These are phyloP conservation scores for Electrophaes corylata DNA, from an alignment of 2,888 invertebrate genomes.

Conservation along the genomic window DNA sequence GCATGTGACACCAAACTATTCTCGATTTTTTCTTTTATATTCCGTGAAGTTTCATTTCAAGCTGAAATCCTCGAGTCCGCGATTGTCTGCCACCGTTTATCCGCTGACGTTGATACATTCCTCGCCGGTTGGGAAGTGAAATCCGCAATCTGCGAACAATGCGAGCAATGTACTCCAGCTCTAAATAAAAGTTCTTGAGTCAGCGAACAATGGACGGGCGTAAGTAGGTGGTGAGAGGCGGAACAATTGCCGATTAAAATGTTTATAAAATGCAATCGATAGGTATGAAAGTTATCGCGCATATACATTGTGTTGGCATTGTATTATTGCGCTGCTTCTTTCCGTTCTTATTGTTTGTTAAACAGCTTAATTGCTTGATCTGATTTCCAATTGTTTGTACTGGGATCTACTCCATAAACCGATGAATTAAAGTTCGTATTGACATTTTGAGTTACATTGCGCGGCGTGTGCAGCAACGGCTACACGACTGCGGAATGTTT, in stretches of 20 bases:
- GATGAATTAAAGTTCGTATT: background rate
- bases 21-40: conserved; percentile 67
- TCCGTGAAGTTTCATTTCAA: conserved; percentile 70
- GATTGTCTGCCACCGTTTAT: conserved; percentile 57
- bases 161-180: conserved; percentile 55
- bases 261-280: conserved; percentile 74
- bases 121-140: conserved; percentile 50
- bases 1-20: conserved; percentile 78
- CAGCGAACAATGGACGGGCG: conserved; percentile 68
- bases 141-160: conserved; percentile 58
- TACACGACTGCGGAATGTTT: background rate
- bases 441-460: background rate
- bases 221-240: conserved; percentile 62
- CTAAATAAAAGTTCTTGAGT: conserved; percentile 53
- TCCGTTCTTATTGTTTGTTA: conserved; percentile 42
- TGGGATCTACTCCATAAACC: background rate
- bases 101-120: conserved; percentile 66
- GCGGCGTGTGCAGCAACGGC: too few relatives aligned
- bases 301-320: conserved; percentile 42
- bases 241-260: conserved; percentile 79
- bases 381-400: conserved; percentile 24
- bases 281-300: conserved; percentile 60
- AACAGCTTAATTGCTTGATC: conserved; percentile 34
- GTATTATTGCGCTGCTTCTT: conserved; percentile 40
- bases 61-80: conserved; percentile 54